Base-by-base conservation (phyloP, 2,113 vertebrate genomes). In the Catagonus wagneri region DNA sequence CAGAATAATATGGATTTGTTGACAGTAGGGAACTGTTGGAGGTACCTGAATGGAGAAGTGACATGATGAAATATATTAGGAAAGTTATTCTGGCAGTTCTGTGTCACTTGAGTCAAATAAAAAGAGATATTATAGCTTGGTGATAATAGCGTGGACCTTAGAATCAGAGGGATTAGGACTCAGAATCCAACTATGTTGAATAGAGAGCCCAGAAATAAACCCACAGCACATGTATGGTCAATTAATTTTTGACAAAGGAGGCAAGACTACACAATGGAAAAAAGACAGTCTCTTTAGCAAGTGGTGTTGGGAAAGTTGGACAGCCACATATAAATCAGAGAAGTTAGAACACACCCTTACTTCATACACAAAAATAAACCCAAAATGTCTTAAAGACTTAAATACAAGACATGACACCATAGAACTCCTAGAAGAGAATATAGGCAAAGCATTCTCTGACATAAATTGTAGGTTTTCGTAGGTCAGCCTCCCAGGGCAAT, bases 1-100 rank as follows among this genome's bases (percentile, higher is more conserved):
- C 75, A 89, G 56, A 74, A 90, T 86, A 23, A 78, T 60, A 66
- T 93, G 56, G 58, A 63, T 85, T 86, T 66, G 85, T 74, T 86
- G 50, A 65, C 6, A 3, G 36, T 80, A 80, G 50, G 29, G 4
- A 66, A 72, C 32, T 90, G 7, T 68, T 89, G 25, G 84, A 69
- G 76, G 32, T 87, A 68, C 69, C 54, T 69, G 54, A 84, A 63
- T 83, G 78, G 61, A 76, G 83, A 83, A 83, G 25, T 93, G 71
- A 69, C n/a, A 68, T 54, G 61, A 52, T 89, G 39, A 90, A 78
- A 66, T 80, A 56, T 74, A 58, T 89, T 79, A 89, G 63, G 58
- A 90, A 93, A 61, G 52, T 92, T 74, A 80, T 66, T 80, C 72
- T 90, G 63, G n/a, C 20, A 63, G 54, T 65, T 93, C 4, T 83